Evolutionary conservation across 2,888 invertebrate genomes (phyloP), one percentile per base, ranked within the genome.

Genomic region (Himalopsyche anomala): DNA sequence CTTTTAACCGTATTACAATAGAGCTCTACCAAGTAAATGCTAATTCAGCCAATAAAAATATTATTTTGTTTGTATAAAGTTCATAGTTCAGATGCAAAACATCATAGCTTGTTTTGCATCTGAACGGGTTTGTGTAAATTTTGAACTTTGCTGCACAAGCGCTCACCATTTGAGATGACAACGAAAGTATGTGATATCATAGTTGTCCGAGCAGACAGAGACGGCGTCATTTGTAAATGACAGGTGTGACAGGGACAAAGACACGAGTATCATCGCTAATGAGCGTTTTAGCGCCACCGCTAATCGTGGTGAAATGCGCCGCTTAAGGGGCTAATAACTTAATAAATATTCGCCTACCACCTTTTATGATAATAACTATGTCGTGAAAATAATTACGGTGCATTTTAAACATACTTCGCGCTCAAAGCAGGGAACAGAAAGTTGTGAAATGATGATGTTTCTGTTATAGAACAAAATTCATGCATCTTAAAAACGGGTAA

Each of bases 221-320:
- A 74, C 38, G 36, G 36, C 74, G 36, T 74, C 74, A 74, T 74
- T 36, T 74, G 74, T 74, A 38, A 36, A 74, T 74, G 74, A 74
- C 74, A 74, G 74, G 74, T 74, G 36, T 74, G 74, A 74, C 74
- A 74, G 12, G 62, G 62, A 62, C 62, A 62, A 62, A 38, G 11
- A 74, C 74, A 74, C 15, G 74, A 15, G 28, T 74, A 74, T 36
- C 74, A 74, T 74, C 38, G 74, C 74, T 74, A 74, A 74, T 74
- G 74, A 15, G 19, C 74, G 74, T 12, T 74, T 74, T 74, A 74
- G 74, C 38, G 74, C 74, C 38, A 74, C 74, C 74, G 74, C 74
- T 74, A 74, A 74, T 74, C 74, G 74, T 74, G 74, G 74, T 38
- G 74, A 74, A 74, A 74, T 74, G 74, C 38, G 8, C 12, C 74